These are phyloP conservation scores for Anoura caudifer DNA, from an alignment of 2,113 vertebrate species.

Conservation along the genomic window DNA sequence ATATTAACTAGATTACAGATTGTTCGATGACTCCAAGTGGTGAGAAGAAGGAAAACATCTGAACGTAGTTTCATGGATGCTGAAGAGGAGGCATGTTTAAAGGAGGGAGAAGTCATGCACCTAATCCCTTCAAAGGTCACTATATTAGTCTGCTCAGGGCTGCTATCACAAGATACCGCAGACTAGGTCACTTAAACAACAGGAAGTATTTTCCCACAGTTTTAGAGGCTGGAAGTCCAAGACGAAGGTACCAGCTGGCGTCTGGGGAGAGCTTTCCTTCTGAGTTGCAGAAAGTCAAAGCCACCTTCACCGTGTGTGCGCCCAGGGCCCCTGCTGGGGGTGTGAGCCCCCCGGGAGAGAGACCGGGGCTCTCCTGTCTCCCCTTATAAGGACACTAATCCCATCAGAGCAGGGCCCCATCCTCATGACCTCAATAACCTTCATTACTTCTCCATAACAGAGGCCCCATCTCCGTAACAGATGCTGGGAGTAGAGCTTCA, in stretches of 20 bases:
- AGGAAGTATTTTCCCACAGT: background rate
- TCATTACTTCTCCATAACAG: background rate
- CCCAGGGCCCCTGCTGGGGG: background rate
- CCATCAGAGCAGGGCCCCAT: background rate
- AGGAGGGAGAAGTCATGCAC: background rate
- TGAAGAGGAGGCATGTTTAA: background rate
- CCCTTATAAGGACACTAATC: background rate
- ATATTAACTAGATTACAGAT: background rate
- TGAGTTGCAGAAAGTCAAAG: rapidly evolving
- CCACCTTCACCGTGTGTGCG: background rate
- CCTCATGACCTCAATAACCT: background rate
- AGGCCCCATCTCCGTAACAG: background rate
- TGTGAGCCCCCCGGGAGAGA: background rate
- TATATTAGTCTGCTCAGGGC: background rate
- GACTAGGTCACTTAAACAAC: background rate
- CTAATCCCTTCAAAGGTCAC: background rate
- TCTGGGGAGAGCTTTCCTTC: background rate
- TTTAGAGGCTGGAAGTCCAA: background rate
- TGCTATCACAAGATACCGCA: background rate
- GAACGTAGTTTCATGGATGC: background rate
- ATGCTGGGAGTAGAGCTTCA: background rate
- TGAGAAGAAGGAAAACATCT: background rate
- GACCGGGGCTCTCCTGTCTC: background rate
- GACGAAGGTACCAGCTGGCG: background rate
- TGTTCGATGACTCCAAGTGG: background rate